Base-by-base conservation (phyloP, 1,140 invertebrate genomes). In the Tachypleus tridentatus region DNA sequence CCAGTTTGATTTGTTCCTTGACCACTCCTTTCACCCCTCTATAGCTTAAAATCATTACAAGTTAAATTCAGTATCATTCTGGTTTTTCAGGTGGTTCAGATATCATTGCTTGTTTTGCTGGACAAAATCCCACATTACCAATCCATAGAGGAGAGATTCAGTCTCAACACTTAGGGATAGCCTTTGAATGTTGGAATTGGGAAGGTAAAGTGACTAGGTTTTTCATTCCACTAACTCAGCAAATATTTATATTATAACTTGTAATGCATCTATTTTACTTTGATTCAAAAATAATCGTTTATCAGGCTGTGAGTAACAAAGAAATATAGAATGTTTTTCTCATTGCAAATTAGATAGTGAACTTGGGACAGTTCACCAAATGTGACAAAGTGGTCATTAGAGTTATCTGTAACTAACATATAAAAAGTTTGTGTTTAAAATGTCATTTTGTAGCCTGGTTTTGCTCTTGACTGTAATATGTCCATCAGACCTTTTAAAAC, bases 91-190 rank as follows among this genome's bases (percentile, higher is more conserved):
- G 83, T 66, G 83, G 83, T 5, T 84, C 83, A 9, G 83, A 84
- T 72, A 84, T 84, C 52, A 80, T 83, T 65, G 81, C 80, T 5
- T 83, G 82, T 73, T 84, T 85, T 73, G 80, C 82, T 74, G 83
- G 82, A 51, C 76, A 78, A 61, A 82, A 80, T 65, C 74, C 77
- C 51, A 78, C 74, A 53, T 64, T 82, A 10, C 81, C 82, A 9
- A 81, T 84, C 4, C 74, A 80, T 66, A 72, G 73, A 60, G 83
- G 83, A 47, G 82, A 85, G 74, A 81, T 84, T 60, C 82, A 84
- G 72, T 75, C 75, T 63, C 71, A 73, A 9, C 70, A 78, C 64
- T 74, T 85, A 48, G 83, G 82, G 4, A 82, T 81, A 76, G 79
- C 80, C 64, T 73, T 83, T 62, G 73, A 79, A 65, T 73, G 75